A percentile compares a stretch with the other conserved stretches of the same genome.
Evolutionary conservation across 1,140 invertebrate genomes (phyloP).

Genomic region (Drosophila micromelanica): DNA sequence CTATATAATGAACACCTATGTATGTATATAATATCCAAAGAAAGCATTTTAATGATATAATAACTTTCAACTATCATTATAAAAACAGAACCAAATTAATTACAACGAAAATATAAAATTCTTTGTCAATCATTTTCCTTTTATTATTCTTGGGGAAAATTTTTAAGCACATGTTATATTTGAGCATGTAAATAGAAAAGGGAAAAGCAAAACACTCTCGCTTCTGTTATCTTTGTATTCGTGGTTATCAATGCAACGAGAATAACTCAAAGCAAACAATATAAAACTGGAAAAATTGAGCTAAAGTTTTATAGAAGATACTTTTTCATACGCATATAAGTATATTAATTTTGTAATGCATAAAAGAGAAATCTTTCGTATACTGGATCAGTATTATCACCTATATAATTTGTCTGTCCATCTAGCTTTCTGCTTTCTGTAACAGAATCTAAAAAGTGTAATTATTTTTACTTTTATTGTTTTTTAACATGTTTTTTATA

Average conservation of each 20-base stretch:
- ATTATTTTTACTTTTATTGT: too few relatives aligned
- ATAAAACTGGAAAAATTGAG: constrained; percentile 4
- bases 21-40: constrained; percentile 8
- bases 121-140: neutral
- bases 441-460: too few relatives aligned
- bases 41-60: constrained; percentile 21
- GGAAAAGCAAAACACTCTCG: constrained; percentile 16
- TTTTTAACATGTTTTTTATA: too few relatives aligned
- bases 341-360: neutral
- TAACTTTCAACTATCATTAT: too few relatives aligned
- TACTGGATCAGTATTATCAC: too few relatives aligned
- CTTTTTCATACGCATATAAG: neutral
- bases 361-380: too few relatives aligned
- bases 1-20: neutral
- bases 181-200: neutral
- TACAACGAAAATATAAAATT: neutral
- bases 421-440: too few relatives aligned
- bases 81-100: too few relatives aligned
- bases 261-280: constrained; percentile 13
- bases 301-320: neutral
- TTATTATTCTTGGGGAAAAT: constrained; percentile 5
- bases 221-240: constrained; percentile 28
- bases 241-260: constrained; percentile 35
- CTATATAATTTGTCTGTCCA: too few relatives aligned
- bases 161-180: neutral